Conservation (phyloP, 1,140 invertebrate genomes). For the Drosophila jambulina region DNA sequence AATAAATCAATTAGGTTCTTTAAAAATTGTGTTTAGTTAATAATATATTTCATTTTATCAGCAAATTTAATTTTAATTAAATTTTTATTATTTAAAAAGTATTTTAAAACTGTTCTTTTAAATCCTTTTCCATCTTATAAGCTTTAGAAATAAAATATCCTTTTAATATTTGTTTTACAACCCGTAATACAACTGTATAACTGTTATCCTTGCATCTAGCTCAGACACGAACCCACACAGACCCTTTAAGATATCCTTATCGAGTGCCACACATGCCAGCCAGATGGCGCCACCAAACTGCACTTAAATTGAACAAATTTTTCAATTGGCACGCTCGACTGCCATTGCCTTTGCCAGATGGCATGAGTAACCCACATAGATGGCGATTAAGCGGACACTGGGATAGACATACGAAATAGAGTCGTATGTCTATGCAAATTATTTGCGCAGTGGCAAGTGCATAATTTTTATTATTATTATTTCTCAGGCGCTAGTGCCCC, state of each 20-base stretch:
- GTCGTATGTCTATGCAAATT: constrained; percentile 80
- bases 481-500: constrained; percentile 67
- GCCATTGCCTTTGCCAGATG: constrained; percentile 20
- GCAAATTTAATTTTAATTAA: neutral
- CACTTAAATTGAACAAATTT: constrained; percentile 48
- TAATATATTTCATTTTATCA: too few relatives aligned
- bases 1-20: neutral
- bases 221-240: constrained; percentile 20
- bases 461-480: constrained; percentile 77
- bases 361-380: constrained; percentile 73
- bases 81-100: neutral
- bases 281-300: constrained; percentile 55
- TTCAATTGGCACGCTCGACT: constrained; percentile 64
- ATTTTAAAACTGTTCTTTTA: too few relatives aligned
- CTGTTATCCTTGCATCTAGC: constrained; percentile 32
- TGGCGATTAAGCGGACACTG: constrained; percentile 69
- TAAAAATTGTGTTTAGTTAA: too few relatives aligned
- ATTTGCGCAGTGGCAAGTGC: constrained; percentile 68
- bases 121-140: neutral
- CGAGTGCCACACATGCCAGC: neutral
- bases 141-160: neutral
- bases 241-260: constrained; percentile 35
- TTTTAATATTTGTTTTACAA: neutral
- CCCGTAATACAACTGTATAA: neutral
- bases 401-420: constrained; percentile 63